Conservation (phyloP, 2,888 invertebrate genomes). For the Timandra comae region DNA sequence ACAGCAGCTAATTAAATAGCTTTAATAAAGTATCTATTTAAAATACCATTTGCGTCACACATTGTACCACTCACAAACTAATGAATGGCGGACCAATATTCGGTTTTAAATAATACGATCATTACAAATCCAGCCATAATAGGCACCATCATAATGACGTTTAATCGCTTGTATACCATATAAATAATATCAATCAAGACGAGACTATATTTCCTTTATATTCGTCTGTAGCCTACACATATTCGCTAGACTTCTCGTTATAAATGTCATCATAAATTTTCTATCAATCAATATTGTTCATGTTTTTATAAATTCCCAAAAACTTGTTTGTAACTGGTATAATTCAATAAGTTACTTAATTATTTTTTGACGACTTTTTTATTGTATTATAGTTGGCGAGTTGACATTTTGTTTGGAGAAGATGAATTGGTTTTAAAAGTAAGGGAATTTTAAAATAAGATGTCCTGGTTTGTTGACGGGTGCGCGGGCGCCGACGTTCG, state of each 20-base stretch:
- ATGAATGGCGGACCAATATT: conserved; percentile 27
- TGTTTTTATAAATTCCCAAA: conserved; percentile 1
- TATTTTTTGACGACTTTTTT: too few relatives aligned
- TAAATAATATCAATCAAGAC: conserved; percentile 17
- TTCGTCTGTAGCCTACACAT: conserved; percentile 11
- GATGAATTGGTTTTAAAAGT: conserved; percentile 16
- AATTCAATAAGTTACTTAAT: not conserved
- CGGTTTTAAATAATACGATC: conserved; percentile 7
- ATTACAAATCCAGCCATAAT: conserved; percentile 14
- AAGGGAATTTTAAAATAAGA: too few relatives aligned
- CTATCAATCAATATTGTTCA: conserved; percentile 4
- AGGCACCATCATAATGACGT: conserved; percentile 14
- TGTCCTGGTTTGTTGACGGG: conserved; percentile 20
- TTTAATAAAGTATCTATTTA: conserved; percentile 24
- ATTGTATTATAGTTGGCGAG: too few relatives aligned
- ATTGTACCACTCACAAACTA: conserved; percentile 22
- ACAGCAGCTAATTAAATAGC: conserved; percentile 46
- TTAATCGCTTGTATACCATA: conserved; percentile 19
- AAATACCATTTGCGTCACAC: conserved; percentile 34
- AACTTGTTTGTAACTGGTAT: not conserved
- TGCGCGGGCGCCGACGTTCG: conserved; percentile 27
- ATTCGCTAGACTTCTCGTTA: conserved; percentile 6
- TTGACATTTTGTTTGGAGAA: not conserved
- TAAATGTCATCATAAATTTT: conserved; percentile 11
- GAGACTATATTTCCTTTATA: conserved; percentile 13